A percentile compares a stretch with the other conserved stretches of the same genome.
Evolutionary conservation across 92 coral and sea anemone species (phyloP).

Genomic region (Muricea muricata): DNA sequence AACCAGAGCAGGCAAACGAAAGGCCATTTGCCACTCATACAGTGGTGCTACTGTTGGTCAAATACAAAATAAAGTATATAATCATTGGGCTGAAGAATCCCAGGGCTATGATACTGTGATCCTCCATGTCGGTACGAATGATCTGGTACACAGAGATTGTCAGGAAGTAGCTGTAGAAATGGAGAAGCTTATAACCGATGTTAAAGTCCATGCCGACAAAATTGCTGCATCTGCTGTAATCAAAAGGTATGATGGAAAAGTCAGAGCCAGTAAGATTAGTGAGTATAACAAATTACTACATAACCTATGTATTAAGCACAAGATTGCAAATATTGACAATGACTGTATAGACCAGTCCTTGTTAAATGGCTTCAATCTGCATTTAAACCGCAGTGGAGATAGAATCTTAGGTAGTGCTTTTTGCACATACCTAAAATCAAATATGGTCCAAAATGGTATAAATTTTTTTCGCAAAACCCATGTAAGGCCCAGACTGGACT

Average conservation of each 20-base stretch:
- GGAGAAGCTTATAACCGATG: not conserved
- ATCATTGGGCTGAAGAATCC: not conserved
- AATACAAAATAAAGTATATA: not conserved
- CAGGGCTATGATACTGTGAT: not conserved
- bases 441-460: too few species aligned
- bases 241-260: not conserved
- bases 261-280: not conserved
- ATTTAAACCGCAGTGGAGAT: slow-evolving; percentile 1
- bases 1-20: not conserved
- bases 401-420: not conserved
- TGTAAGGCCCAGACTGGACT: too few species aligned
- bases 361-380: not conserved
- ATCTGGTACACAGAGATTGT: not conserved
- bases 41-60: not conserved
- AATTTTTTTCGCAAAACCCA: too few species aligned
- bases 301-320: too few species aligned
- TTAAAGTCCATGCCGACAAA: not conserved
- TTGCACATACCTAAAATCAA: not conserved
- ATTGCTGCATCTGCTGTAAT: not conserved
- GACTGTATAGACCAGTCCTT: too few species aligned
- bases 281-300: too few species aligned
- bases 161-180: not conserved
- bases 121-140: slow-evolving; percentile 8
- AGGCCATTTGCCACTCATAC: slow-evolving; percentile 6
- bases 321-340: too few species aligned